Conservation (phyloP, 2,888 invertebrate genomes). For the Baccha elongata region DNA sequence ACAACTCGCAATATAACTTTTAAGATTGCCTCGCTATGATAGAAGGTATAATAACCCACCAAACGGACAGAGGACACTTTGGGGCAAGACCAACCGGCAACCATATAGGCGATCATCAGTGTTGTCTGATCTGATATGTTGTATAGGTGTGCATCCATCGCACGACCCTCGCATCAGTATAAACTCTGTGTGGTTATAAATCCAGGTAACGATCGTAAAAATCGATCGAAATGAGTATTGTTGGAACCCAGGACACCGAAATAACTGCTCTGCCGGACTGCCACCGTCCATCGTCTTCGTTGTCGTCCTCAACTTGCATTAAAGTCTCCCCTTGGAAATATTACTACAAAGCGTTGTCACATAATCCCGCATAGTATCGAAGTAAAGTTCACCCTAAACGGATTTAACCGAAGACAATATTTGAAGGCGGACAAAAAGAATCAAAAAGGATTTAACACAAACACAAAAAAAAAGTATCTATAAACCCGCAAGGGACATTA, state of each 20-base stretch:
- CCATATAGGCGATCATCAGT: constrained; percentile 3
- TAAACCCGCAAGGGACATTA: constrained; percentile 68
- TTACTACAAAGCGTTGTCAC: constrained; percentile 70
- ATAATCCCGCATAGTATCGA: constrained; percentile 46
- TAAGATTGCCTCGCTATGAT: constrained; percentile 57
- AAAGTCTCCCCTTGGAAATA: constrained; percentile 41
- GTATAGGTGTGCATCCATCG: background rate
- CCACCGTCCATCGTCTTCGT: background rate
- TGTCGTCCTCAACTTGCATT: background rate
- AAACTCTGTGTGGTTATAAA: constrained; percentile 53
- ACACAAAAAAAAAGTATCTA: constrained; percentile 8
- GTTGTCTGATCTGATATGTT: constrained; percentile 19
- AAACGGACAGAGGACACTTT: constrained; percentile 37
- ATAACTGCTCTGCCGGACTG: background rate
- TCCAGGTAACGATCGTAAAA: constrained; percentile 72
- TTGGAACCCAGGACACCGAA: constrained; percentile 24
- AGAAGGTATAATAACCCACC: background rate
- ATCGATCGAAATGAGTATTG: constrained; percentile 72
- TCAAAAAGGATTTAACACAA: constrained; percentile 55
- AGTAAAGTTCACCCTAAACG: constrained; percentile 23
- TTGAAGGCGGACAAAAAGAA: constrained; percentile 32
- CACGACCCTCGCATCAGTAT: background rate
- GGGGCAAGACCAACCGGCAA: background rate
- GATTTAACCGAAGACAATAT: constrained; percentile 38
- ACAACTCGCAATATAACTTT: constrained; percentile 52